Base-by-base conservation (phyloP, 2,797 vertebrate species). In the Molossus molossus region DNA sequence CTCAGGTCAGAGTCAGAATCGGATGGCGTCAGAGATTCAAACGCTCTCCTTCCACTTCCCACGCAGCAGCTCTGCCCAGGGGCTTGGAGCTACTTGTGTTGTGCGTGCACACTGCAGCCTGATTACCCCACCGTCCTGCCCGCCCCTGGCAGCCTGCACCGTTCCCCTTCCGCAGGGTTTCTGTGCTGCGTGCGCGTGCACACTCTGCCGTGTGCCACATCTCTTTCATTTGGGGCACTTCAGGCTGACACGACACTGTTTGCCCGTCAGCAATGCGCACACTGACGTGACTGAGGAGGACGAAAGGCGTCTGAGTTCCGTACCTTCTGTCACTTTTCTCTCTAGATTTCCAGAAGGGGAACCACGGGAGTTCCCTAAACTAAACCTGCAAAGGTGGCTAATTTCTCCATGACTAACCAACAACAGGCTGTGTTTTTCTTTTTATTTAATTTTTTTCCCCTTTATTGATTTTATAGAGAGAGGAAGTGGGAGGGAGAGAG, bases 151-250 rank as follows among this genome's bases (percentile, higher is more conserved):
- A 33, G 45, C 58, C n/a, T 83, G 69, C 58, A 27, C 57, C 45
- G 33, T 80, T 33, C 72, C 33, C 20, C 60, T 69, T 88, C 69
- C 67, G 18, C 65, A 53, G 40, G 27, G 7, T 55, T 69, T 40
- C 75, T 70, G 13, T 18, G 48, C 20, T 25, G 21, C 37, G 3
- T 75, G 5, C 40, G 21, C 45, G 50, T 10, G 33, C 29, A 20
- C 70, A n/a, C 94, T 3, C 27, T 50, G 0, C 29, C 72, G 3
- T 27, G 80, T 87, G 10, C 82, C 86, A 29, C 12, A 75, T 94
- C 92, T 97, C 58, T 88, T 83, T 69, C 18, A 29, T 33, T 76
- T 92, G 25, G 45, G 62, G 33, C 33, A 29, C 87, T 93, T 76
- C 45, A 21, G 40, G 29, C 50, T 90, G 33, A 57, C 23, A 70